Conservation (phyloP, 2,113 vertebrate genomes). For the Cichladusa arquata region DNA sequence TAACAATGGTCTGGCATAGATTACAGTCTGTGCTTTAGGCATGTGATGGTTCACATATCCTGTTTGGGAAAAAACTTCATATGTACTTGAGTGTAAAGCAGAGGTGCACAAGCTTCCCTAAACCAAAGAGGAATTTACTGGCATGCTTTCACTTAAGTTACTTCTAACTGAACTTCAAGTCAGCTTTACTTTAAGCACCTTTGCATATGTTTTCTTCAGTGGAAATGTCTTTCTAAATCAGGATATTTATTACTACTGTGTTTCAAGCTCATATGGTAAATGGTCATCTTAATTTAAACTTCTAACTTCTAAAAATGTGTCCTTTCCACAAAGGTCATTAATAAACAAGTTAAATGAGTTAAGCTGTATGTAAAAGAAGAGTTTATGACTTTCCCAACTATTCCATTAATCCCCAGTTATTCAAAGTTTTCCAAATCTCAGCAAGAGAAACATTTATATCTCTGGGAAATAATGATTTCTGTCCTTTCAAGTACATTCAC, state of each 20-base stretch:
- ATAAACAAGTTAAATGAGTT: neutral
- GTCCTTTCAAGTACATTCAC: conserved; percentile 39
- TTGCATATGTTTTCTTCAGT: neutral
- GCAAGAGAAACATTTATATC: conserved; percentile 15
- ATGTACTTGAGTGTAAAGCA: neutral
- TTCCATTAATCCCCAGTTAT: conserved; percentile 27
- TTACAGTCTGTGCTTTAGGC: neutral
- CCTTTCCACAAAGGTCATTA: neutral
- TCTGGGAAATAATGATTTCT: conserved; percentile 38
- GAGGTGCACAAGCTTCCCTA: neutral
- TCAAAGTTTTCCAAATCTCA: conserved; percentile 8
- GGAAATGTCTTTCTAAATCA: neutral
- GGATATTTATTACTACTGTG: neutral
- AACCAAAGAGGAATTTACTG: neutral
- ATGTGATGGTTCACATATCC: neutral
- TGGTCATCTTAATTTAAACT: neutral
- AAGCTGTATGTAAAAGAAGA: neutral
- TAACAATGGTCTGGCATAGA: neutral
- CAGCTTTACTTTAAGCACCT: neutral
- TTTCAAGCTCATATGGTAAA: neutral
- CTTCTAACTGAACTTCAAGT: neutral
- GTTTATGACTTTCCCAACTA: conserved; percentile 1
- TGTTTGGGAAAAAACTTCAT: neutral
- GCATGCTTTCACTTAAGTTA: neutral
- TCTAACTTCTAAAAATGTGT: neutral